Base-by-base conservation (phyloP, 92 coral and sea anemone genomes). In the Palythoa grandis region DNA sequence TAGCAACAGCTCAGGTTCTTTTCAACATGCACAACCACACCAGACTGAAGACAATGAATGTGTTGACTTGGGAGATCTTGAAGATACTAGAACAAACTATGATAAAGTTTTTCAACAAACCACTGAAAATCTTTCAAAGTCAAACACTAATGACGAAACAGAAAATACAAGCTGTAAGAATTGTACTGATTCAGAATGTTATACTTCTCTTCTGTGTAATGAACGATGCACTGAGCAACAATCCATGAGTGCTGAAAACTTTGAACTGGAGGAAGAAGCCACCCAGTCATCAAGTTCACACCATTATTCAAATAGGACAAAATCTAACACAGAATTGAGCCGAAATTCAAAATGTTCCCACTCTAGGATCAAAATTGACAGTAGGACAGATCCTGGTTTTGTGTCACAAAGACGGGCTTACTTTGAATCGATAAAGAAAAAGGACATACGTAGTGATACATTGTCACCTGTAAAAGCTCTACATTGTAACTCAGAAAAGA, bases 351-450 rank as follows among this genome's bases (percentile, higher is more conserved):
- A 66, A 43, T 19, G 40, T 80, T n/a, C 25, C 10, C 14, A 22
- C 60, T 43, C 74, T 66, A 80, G 85, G 37, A 80, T 43, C n/a
- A 65, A 48, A 11, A 66, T 80, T 22, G 85, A 80, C 58, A 80
- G 74, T 53, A 66, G 85, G 52, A 68, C 85, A 20, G 85, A 68
- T 4, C 74, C 85, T 13, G 85, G 85, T 20, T 80, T 80, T 66
- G 85, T 80, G 11, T 63, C 85, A 15, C 73, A 66, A 23, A 66
- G 74, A 52, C 61, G 72, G 43, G 74, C 74, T 2, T 80, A 40
- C 38, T 80, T 80, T 80, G 85, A 80, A 43, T 66, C 74, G 23
- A 80, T 43, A 22, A 52, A 80, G 73, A 80, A 48, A n/a, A 47
- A 14, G 20, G 61, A 65, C 43, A 5, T 50, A 9, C 12, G 43